Evolutionary conservation across 2,113 vertebrate species (phyloP).

Genomic region (Brachypteracias leptosomus): DNA sequence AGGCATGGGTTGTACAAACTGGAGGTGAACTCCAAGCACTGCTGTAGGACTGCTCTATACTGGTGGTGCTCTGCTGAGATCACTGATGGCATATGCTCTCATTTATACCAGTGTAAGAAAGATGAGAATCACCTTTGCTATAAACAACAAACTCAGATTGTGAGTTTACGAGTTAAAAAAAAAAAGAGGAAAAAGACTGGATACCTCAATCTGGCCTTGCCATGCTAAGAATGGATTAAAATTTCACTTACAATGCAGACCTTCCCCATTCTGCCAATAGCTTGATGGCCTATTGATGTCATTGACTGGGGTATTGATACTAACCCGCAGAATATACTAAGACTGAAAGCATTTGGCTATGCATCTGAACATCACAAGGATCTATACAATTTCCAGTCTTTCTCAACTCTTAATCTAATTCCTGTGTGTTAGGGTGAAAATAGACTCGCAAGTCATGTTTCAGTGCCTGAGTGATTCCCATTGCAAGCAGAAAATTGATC

Average conservation of each 20-base stretch:
- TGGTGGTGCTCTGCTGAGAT: rapidly evolving
- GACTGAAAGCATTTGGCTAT: background rate
- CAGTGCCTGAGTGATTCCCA: background rate
- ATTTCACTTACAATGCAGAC: background rate
- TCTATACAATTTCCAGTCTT: background rate
- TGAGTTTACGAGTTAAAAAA: background rate
- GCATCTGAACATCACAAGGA: background rate
- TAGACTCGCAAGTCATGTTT: background rate
- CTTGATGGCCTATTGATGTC: background rate
- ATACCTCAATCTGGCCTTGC: background rate
- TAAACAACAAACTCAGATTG: background rate
- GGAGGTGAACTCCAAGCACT: background rate
- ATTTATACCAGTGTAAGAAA: background rate
- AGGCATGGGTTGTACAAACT: background rate
- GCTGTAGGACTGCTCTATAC: background rate
- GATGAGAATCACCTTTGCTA: background rate
- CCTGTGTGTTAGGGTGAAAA: background rate
- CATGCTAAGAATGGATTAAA: background rate
- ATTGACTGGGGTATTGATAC: background rate
- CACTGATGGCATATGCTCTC: background rate
- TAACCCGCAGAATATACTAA: background rate
- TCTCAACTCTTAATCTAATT: background rate
- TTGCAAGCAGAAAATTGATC: background rate
- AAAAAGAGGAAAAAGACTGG: background rate
- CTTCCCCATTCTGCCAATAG: background rate